A percentile compares a stretch with the other conserved stretches of the same genome.
These are phyloP conservation scores for Caenorhabditis uteleia DNA, from an alignment of 2,888 invertebrate genomes.

Conservation along the genomic window DNA sequence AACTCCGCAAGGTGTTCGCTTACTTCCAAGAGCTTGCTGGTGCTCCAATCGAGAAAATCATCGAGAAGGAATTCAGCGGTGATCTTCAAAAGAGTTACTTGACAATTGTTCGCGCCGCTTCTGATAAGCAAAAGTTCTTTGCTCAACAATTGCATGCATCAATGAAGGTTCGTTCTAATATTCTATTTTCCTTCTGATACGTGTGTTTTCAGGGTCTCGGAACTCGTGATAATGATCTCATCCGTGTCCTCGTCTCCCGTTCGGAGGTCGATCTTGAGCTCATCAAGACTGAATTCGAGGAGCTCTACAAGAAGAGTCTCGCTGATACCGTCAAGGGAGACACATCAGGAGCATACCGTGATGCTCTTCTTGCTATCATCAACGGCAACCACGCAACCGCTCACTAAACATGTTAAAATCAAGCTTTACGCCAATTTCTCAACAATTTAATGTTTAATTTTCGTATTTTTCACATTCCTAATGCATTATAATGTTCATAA, in stretches of 20 bases:
- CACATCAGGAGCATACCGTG: slow-evolving; percentile 62
- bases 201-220: slow-evolving; percentile 53
- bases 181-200: not conserved
- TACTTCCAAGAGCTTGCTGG: slow-evolving; percentile 50
- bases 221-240: slow-evolving; percentile 61
- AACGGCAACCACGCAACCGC: slow-evolving; percentile 55
- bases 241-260: slow-evolving; percentile 63
- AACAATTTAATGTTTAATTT: not conserved
- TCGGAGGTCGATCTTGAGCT: slow-evolving; percentile 79
- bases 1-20: slow-evolving; percentile 54
- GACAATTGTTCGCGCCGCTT: slow-evolving; percentile 46
- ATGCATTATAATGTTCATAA: not conserved
- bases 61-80: slow-evolving; percentile 65
- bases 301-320: slow-evolving; percentile 55
- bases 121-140: slow-evolving; percentile 62
- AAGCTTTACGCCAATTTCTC: slow-evolving; percentile 4
- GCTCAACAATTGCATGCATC: slow-evolving; percentile 62
- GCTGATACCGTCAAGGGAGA: slow-evolving; percentile 54
- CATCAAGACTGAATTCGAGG: slow-evolving; percentile 81
- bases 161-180: slow-evolving; percentile 49
- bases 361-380: slow-evolving; percentile 64
- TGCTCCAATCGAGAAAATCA: slow-evolving; percentile 48
- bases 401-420: slow-evolving; percentile 8
- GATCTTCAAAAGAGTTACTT: slow-evolving; percentile 47
- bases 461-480: not conserved